Evolutionary conservation across 2,888 invertebrate species (phyloP), one percentile per base, ranked within the genome.

Genomic region (Rhogogaster chlorosoma): DNA sequence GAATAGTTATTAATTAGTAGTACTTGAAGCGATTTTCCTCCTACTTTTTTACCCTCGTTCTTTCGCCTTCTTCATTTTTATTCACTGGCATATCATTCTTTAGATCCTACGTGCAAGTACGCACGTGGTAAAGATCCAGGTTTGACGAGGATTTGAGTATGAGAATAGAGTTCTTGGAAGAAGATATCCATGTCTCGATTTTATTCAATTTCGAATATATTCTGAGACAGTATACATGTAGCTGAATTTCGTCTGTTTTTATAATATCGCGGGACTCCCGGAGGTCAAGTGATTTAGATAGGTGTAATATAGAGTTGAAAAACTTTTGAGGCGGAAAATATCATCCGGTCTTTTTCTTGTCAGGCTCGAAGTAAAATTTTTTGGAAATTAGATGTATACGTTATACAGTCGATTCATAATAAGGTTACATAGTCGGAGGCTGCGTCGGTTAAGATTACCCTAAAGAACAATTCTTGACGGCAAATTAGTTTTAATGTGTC

Each of bases 121-220:
- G 18, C 32, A 61, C 61, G 61, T 61, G 1, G 61, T 61, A 61
- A 61, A 12, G 5, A 73, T 73, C 22, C 71, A 73, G 42, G 42
- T 73, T 42, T 42, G 15, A 73, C n/a, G n/a, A n/a, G n/a, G n/a
- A 73, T 73, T 22, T 36, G 42, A 73, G n/a, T 42, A 73, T 73
- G 4, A 73, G 71, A 73, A 73, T 73, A 73, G 71, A 38, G 71
- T 73, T 73, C 71, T 73, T 22, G 71, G 71, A 73, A 73, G 22
- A 15, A 18, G 71, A 42, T 45, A 45, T 42, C 42, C 71, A 1
- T 15, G 32, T 67, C 38, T 42, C 10, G 42, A 71, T 71, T 71
- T 42, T 12, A 38, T 71, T 42, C 10, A 36, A 18, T 71, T 71
- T 71, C 42, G 1, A 38, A 6, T 38, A 22, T 71, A 38, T 26